These are phyloP conservation scores for Halichoerus grypus DNA, from an alignment of 2,113 vertebrate species.

Conservation along the genomic window DNA sequence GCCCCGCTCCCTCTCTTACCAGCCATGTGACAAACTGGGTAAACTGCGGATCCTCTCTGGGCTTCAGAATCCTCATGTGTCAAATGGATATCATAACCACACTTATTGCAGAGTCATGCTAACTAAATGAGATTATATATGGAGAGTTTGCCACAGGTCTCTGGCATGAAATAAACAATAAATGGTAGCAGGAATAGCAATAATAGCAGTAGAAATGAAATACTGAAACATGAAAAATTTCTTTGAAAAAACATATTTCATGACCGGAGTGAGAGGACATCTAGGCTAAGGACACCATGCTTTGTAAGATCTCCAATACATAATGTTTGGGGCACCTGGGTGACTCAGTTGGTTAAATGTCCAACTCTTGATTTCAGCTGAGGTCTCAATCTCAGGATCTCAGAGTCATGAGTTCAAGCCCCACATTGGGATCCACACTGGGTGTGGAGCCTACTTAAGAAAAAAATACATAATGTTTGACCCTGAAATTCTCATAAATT, in stretches of 20 bases:
- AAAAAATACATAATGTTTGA: neutral
- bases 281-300: neutral
- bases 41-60: neutral
- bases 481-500: neutral
- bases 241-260: neutral
- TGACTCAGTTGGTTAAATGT: neutral
- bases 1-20: neutral
- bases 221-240: neutral
- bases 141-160: neutral
- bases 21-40: neutral
- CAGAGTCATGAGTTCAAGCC: neutral
- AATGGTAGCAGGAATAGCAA: neutral
- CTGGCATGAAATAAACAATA: neutral
- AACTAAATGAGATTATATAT: neutral
- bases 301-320: neutral
- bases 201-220: neutral
- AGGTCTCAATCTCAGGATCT: neutral
- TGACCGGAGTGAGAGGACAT: neutral
- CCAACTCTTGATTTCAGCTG: neutral
- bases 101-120: accelerated
- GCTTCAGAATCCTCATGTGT: neutral
- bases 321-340: neutral
- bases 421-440: neutral
- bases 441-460: too few species aligned
- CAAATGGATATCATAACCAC: neutral